Evolutionary conservation across 2,888 invertebrate species (phyloP), one percentile per base, ranked within the genome.

Genomic region (Heliconius cydno): DNA sequence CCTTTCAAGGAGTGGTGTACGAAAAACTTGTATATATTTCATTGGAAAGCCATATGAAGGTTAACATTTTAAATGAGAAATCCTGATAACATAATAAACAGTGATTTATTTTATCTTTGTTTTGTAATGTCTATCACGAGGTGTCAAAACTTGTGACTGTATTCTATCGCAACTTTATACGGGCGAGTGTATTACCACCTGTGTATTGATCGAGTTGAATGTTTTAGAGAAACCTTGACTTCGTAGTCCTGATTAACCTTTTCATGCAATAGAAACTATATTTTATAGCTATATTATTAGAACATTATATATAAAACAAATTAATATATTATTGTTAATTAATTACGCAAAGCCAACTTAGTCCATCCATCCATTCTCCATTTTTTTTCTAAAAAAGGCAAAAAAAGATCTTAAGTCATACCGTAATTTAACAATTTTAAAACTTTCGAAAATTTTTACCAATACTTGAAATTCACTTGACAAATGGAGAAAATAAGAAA

Each of bases 151-250:
- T 7, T 22, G 22, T 52, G 22, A 22, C 22, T 60, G 4, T 63
- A 25, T 12, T 65, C n/a, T 65, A 65, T 65, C 13, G 13, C 13
- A 65, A 65, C 10, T 13, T 65, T 67, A 67, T 67, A 67, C 67
- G 13, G 66, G 66, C 66, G 34, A 68, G 67, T 38, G n/a, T 68
- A 34, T 34, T 22, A 38, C n/a, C 34, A n/a, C 12, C n/a, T n/a
- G 38, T 46, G 63, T 63, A 63, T 41, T 30, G 38, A 46, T 67
- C n/a, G 3, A 70, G 30, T 38, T 28, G 15, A 63, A 30, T 30
- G 46, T 68, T 70, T 70, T 65, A 57, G 28, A 34, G 38, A 38
- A 66, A 57, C 78, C 80, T 80, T 80, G 80, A 76, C 60, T 78
- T n/a, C 25, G 38, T 66, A 67, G 46, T 78, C 65, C 71, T 78